These are phyloP conservation scores for Choristoneura fumiferana DNA, from an alignment of 1,140 invertebrate genomes.

Conservation along the genomic window DNA sequence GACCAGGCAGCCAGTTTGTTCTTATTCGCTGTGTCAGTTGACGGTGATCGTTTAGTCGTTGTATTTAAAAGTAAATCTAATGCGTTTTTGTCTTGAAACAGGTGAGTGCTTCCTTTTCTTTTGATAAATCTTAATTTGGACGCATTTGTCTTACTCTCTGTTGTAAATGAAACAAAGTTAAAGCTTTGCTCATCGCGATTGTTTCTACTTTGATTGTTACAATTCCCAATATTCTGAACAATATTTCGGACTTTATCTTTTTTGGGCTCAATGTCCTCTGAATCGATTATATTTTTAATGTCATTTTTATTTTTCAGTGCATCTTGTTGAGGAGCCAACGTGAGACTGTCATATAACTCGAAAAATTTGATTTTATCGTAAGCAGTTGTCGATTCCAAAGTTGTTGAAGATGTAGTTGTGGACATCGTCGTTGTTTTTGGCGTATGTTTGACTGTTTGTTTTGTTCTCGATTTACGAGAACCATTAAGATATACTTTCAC, in stretches of 20 bases:
- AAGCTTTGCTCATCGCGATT: no score
- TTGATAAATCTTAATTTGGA: neutral
- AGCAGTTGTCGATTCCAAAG: constrained; percentile 24
- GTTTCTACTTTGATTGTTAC: constrained; percentile 18
- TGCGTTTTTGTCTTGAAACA: neutral
- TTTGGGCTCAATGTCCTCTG: neutral
- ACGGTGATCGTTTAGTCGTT: neutral
- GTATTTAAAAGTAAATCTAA: neutral
- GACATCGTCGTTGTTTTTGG: neutral
- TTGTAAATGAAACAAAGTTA: neutral
- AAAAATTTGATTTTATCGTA: constrained; percentile 65
- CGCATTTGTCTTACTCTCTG: constrained; percentile 14
- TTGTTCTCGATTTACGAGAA: neutral
- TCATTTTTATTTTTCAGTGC: neutral
- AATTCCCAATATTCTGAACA: constrained; percentile 25
- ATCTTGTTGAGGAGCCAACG: neutral
- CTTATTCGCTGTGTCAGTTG: neutral
- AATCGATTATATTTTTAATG: neutral
- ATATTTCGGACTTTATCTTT: constrained; percentile 33
- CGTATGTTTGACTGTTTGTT: no score
- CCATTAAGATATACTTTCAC: neutral
- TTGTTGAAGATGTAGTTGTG: constrained; percentile 17
- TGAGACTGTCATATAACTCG: constrained; percentile 54
- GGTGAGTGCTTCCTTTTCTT: no score
- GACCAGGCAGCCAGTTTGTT: constrained; percentile 37